These are phyloP conservation scores for Proisotoma minuta DNA, from an alignment of 2,888 invertebrate species.

Conservation along the genomic window DNA sequence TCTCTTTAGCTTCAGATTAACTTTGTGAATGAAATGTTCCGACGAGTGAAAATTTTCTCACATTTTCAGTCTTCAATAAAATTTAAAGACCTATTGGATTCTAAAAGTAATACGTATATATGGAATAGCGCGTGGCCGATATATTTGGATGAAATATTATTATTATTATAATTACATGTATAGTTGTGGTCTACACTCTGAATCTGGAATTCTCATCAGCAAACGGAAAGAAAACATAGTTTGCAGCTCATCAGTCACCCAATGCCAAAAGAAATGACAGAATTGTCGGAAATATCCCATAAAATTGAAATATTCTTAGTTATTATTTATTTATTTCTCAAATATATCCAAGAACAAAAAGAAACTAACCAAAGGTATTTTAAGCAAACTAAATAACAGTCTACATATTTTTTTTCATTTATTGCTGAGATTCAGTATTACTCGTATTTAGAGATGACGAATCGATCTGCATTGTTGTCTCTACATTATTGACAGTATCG, in stretches of 20 bases:
- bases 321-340: background rate
- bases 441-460: background rate
- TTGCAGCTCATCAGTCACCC: constrained; percentile 46
- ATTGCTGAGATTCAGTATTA: background rate
- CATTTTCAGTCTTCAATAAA: no score
- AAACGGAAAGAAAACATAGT: constrained; percentile 44
- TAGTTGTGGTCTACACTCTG: no score
- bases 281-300: constrained; percentile 7
- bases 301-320: background rate
- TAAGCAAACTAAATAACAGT: background rate
- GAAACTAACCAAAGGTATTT: background rate
- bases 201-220: constrained; percentile 45
- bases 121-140: no score
- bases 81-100: no score
- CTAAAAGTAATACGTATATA: no score
- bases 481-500: background rate
- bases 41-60: no score
- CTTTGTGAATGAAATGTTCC: no score
- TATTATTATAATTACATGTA: no score
- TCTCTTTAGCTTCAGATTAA: no score
- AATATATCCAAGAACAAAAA: background rate
- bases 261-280: constrained; percentile 7
- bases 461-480: no score
- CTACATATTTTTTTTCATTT: background rate
- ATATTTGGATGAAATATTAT: no score